A percentile compares a stretch with the other conserved stretches of the same genome.
phyloP scores from a whole-genome alignment of 2,888 invertebrate genomes.

The Sphecodes monilicornis region DNA sequence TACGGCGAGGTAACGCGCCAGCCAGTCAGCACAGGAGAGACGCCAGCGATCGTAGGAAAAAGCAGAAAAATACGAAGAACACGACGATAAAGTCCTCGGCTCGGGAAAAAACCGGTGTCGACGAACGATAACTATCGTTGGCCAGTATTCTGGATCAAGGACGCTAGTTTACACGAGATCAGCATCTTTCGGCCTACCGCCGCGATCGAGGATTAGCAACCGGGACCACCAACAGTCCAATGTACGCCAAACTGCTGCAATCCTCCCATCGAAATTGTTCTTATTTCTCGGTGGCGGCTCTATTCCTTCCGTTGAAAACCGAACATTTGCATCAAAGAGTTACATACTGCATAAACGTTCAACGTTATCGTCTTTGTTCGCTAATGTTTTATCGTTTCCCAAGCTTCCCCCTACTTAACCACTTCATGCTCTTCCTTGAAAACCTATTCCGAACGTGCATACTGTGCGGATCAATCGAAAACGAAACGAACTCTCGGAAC shows the following conservation, averaged over 20 bases:
- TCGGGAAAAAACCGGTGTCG: slow-evolving; percentile 4
- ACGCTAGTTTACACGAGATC: not conserved
- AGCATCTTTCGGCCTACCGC: not conserved
- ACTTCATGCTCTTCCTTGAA: no score
- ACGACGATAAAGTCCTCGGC: not conserved
- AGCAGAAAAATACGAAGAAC: not conserved
- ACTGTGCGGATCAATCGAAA: no score
- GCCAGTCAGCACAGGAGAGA: slow-evolving; percentile 6
- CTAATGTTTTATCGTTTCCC: no score
- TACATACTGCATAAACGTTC: no score
- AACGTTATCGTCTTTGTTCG: no score
- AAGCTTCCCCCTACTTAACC: no score
- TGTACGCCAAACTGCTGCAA: not conserved
- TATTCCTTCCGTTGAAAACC: no score
- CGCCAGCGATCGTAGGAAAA: slow-evolving; percentile 25
- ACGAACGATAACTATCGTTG: slow-evolving; percentile 10
- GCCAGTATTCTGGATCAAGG: slow-evolving; percentile 17
- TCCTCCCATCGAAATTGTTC: not conserved
- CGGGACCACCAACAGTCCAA: not conserved
- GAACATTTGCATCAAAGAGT: no score
- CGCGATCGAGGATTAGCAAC: not conserved
- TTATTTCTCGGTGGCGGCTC: not conserved
- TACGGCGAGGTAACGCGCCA: slow-evolving; percentile 39
- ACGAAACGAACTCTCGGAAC: no score
- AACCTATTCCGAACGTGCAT: no score